Evolutionary conservation across 1,140 invertebrate species (phyloP), one percentile per base, ranked within the genome.

Genomic region (Conopomorpha cramerella): DNA sequence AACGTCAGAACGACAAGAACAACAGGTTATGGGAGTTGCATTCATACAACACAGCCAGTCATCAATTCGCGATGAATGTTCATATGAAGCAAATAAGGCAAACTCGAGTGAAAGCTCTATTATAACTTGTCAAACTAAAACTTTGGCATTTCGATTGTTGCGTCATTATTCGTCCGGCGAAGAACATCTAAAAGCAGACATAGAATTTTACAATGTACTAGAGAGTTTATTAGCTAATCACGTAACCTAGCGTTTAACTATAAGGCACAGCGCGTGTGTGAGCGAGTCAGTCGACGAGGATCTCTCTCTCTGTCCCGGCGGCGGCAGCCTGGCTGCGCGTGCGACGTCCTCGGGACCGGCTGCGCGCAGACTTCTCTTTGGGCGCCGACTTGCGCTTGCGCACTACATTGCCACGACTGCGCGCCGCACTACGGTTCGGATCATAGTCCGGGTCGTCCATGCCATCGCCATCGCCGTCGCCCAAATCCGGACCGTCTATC

Each of bases 311-410:
- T 31, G 55, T 50, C 30, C 55, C 61, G 19, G 61, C 57, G 12
- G 43, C 36, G n/a, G 61, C 63, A 1, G 67, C 30, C 40, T 74
- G 63, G 37, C 65, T 70, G 30, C 70, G 55, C 10, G 70, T 74
- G 8, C 51, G 45, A 7, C 67, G 61, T 8, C 70, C 67, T 31
- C 65, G 47, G 4, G 67, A 72, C 32, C 48, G 55, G 38, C 67
- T 72, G 0, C 71, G 46, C 10, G 67, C 45, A 38, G 46, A 45
- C 34, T 65, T 71, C 23, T 72, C 67, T 45, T 68, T 67, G 3
- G 41, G 49, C 2, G 43, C 49, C 47, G 10, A 4, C 10, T 67
- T 71, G 18, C 62, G 55, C 49, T 76, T 72, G 3, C 62, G 35
- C 3, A 62, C 41, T 10, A 72, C 60, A 39, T 68, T 63, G 28